A percentile compares a stretch with the other conserved stretches of the same genome.
phyloP scores from a whole-genome alignment of 2,888 invertebrate genomes.

The Ptilodon capucinus region DNA sequence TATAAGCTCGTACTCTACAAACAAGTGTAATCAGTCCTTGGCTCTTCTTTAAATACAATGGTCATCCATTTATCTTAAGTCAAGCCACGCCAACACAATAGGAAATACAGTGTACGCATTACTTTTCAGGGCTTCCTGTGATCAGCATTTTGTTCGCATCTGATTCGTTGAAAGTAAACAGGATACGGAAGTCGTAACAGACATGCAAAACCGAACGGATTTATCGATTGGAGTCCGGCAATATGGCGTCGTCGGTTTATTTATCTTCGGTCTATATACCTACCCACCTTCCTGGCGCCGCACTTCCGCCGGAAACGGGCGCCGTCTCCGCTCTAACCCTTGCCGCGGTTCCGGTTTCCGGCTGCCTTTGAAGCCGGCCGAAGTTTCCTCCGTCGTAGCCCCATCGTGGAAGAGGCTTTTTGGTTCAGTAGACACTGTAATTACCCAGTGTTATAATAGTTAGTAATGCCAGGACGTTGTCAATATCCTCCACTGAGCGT shows the following conservation, averaged over 20 bases:
- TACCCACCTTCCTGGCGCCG: constrained; percentile 79
- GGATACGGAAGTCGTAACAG: constrained; percentile 74
- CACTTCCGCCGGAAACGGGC: constrained; percentile 77
- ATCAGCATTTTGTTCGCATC: background rate
- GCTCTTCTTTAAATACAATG: too few species aligned
- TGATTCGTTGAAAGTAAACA: constrained; percentile 58
- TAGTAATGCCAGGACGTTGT: too few species aligned
- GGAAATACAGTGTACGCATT: background rate
- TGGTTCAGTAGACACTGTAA: constrained; percentile 45
- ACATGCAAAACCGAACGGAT: constrained; percentile 77
- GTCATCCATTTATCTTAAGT: too few species aligned
- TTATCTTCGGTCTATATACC: constrained; percentile 68
- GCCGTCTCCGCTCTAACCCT: constrained; percentile 80
- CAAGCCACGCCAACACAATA: too few species aligned
- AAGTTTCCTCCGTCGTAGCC: constrained; percentile 62
- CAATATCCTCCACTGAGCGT: too few species aligned
- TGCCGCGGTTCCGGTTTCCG: constrained; percentile 80
- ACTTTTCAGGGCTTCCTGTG: background rate
- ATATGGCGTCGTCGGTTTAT: constrained; percentile 76
- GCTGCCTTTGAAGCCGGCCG: constrained; percentile 67
- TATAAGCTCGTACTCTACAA: too few species aligned
- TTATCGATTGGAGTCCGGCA: constrained; percentile 76
- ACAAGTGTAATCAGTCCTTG: too few species aligned
- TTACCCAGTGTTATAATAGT: constrained; percentile 16
- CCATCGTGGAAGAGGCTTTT: constrained; percentile 49